Evolutionary conservation across 1,140 invertebrate species (phyloP).

Genomic region (Ooceraea biroi): DNA sequence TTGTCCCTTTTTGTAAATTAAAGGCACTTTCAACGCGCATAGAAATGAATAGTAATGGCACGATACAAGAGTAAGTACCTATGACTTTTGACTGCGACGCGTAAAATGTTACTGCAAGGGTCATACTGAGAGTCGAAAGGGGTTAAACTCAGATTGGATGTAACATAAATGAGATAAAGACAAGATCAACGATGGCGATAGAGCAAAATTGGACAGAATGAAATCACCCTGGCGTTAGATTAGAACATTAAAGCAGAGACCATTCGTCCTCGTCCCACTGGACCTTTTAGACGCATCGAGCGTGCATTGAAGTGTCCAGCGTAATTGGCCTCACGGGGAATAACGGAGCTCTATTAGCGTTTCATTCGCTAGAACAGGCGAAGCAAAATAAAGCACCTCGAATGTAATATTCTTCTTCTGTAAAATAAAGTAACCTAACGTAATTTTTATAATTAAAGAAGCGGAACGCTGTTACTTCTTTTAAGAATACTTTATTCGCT

Average conservation of each 20-base stretch:
- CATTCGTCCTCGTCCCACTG: conserved; percentile 38
- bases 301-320: conserved; percentile 39
- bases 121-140: conserved; percentile 9
- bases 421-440: conserved; percentile 7
- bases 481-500: background rate
- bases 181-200: conserved; percentile 19
- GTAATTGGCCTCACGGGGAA: conserved; percentile 26
- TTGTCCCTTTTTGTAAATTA: background rate
- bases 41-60: background rate
- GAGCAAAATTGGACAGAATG: conserved; percentile 38
- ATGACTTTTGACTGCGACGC: background rate
- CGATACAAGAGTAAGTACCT: background rate
- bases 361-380: background rate
- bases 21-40: background rate
- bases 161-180: conserved; percentile 41
- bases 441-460: background rate
- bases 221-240: conserved; percentile 48
- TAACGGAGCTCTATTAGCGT: conserved; percentile 1
- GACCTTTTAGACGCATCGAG: conserved; percentile 42
- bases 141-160: conserved; percentile 26
- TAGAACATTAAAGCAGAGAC: conserved; percentile 37
- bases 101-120: background rate
- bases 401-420: background rate
- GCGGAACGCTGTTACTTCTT: background rate
- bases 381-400: conserved; percentile 15